Evolutionary conservation across 2,797 vertebrate species (phyloP).

Genomic region (Pristis pectinata): DNA sequence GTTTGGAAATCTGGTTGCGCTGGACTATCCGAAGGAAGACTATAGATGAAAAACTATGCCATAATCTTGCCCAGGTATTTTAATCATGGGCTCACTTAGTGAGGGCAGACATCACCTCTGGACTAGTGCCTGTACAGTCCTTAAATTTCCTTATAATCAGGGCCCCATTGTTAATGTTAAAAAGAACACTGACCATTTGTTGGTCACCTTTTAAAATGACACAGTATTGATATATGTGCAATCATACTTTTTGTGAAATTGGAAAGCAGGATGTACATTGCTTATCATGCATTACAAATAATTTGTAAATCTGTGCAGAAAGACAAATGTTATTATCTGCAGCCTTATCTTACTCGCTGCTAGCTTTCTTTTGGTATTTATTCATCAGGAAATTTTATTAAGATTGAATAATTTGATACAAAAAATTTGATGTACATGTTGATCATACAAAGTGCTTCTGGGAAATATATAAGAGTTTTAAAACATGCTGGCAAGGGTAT

Average conservation of each 20-base stretch:
- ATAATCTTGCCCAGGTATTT: constrained; percentile 60
- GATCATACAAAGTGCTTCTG: constrained; percentile 69
- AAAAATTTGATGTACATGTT: constrained; percentile 83
- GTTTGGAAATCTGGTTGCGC: constrained; percentile 82
- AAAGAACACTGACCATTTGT: constrained; percentile 71
- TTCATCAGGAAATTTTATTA: constrained; percentile 93
- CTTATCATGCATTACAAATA: constrained; percentile 63
- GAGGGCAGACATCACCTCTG: constrained; percentile 66
- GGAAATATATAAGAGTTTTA: constrained; percentile 70
- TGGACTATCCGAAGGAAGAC: constrained; percentile 97
- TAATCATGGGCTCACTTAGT: constrained; percentile 61
- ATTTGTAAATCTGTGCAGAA: constrained; percentile 63
- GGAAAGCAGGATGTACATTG: constrained; percentile 67
- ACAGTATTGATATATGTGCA: constrained; percentile 77
- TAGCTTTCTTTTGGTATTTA: constrained; percentile 81
- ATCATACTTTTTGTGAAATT: constrained; percentile 61
- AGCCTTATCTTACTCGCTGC: constrained; percentile 74
- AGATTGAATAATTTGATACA: constrained; percentile 97
- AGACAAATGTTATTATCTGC: constrained; percentile 74
- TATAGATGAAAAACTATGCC: constrained; percentile 87
- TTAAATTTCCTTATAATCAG: constrained; percentile 59
- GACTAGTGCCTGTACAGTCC: constrained; percentile 75
- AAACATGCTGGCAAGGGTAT: constrained; percentile 65
- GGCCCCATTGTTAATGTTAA: constrained; percentile 69
- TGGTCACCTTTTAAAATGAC: constrained; percentile 74